phyloP scores from a whole-genome alignment of 2,888 invertebrate genomes.

The Eristalis tenax region DNA sequence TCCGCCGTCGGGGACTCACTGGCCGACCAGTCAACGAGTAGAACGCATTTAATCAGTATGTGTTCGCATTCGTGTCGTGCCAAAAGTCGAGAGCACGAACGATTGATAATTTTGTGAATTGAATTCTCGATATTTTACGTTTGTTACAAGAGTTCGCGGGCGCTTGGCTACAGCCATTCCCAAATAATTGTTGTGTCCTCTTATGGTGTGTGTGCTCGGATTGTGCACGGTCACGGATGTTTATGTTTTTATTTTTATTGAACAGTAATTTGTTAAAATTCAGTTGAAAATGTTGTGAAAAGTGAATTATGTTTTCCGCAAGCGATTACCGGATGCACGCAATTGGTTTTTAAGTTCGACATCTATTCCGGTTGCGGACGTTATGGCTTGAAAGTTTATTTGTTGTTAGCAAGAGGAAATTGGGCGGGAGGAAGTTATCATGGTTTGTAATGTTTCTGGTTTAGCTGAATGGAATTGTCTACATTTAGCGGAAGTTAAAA shows the following conservation, averaged over 20 bases:
- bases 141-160: neutral
- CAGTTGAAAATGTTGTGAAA: neutral
- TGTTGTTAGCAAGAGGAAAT: neutral
- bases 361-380: neutral
- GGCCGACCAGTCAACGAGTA: neutral
- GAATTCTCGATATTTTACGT: conserved; percentile 12
- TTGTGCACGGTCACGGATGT: neutral
- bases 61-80: conserved; percentile 49
- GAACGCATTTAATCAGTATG: conserved; percentile 45
- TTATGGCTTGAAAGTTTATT: neutral
- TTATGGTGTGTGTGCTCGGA: neutral
- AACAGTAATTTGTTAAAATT: too few relatives aligned
- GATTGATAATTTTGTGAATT: conserved; percentile 30
- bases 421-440: neutral
- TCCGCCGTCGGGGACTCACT: neutral
- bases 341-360: neutral
- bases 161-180: neutral
- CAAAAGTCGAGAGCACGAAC: conserved; percentile 33
- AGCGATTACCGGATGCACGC: neutral
- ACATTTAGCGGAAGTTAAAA: neutral
- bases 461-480: neutral
- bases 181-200: neutral
- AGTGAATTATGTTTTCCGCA: neutral
- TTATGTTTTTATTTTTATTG: neutral
- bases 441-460: neutral